Base-by-base conservation (phyloP, 2,888 invertebrate species). In the Empis livida region DNA sequence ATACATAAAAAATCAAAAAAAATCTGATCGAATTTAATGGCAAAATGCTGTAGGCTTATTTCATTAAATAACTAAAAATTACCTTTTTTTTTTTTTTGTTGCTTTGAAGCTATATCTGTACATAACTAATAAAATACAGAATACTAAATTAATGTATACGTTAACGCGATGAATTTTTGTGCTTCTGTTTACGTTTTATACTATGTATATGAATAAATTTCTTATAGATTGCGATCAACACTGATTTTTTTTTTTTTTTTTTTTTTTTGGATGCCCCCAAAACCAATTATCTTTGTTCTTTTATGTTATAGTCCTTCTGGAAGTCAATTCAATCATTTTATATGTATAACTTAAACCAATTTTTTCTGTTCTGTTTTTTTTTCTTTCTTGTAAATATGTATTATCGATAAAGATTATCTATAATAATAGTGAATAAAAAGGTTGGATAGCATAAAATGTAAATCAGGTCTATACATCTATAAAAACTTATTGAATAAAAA, bases 181-280 rank as follows among this genome's bases (percentile, higher is more conserved):
- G 51, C 51, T 51, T 49, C 51, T 51, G 51, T 51, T 51, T 47
- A 46, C 44, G 49, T 49, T 49, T 48, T 46, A 37, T 15, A 15
- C 10, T 32, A 32, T 32, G 9, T 32, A 32, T 32, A 35, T 35
- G 9, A 13, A 13, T 13, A 38, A 16, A 38, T 38, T 15, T 9
- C n/a, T 20, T 27, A 27, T 27, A 27, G 23, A 27, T 27, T 27
- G 23, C 23, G 23, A 27, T 27, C 23, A 27, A 27, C 23, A 27
- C 8, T 27, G 23, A 20, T 20, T 20, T 20, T 20, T 20, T 20
- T 20, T 20, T 20, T 20, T 5, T 8, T 27, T 27, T 27, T 27
- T 27, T 2, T 8, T 27, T 8, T 27, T 5, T 27, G 23, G 23
- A 27, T 27, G 23, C 23, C 23, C 23, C 23, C 23, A 39, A 39